A percentile compares a stretch with the other conserved stretches of the same genome.
These are phyloP conservation scores for Opisthocomus hoazin DNA, from an alignment of 2,113 vertebrate genomes.

Conservation along the genomic window DNA sequence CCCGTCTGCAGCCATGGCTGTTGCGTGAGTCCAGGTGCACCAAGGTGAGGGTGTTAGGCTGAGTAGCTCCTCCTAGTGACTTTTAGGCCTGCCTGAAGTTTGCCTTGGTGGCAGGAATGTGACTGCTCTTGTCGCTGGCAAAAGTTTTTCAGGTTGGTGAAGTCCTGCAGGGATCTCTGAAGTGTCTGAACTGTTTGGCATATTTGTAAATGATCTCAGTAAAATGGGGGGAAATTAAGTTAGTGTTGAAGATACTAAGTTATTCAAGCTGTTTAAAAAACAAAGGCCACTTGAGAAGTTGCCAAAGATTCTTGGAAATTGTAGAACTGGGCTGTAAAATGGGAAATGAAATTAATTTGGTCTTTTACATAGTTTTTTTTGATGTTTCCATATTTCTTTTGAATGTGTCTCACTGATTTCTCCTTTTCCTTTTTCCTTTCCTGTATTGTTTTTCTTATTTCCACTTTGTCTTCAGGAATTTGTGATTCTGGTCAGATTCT, in stretches of 20 bases:
- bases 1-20: neutral
- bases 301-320: neutral
- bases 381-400: neutral
- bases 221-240: neutral
- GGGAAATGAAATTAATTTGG: neutral
- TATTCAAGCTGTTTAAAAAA: neutral
- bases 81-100: neutral
- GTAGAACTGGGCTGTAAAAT: neutral
- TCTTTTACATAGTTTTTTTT: neutral
- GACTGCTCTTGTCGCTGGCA: neutral
- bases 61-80: neutral
- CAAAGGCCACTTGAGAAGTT: fast-evolving
- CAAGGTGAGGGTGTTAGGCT: neutral
- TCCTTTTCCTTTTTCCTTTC: neutral
- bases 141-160: neutral
- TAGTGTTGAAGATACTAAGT: neutral
- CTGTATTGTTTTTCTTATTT: neutral
- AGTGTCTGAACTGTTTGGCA: neutral
- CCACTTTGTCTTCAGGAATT: neutral
- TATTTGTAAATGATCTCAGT: neutral
- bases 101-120: neutral
- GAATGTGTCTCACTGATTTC: neutral
- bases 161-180: neutral
- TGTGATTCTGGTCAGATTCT: neutral
- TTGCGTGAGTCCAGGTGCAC: neutral